Conservation (phyloP, 2,113 vertebrate genomes). For the Sylvietta virens region DNA sequence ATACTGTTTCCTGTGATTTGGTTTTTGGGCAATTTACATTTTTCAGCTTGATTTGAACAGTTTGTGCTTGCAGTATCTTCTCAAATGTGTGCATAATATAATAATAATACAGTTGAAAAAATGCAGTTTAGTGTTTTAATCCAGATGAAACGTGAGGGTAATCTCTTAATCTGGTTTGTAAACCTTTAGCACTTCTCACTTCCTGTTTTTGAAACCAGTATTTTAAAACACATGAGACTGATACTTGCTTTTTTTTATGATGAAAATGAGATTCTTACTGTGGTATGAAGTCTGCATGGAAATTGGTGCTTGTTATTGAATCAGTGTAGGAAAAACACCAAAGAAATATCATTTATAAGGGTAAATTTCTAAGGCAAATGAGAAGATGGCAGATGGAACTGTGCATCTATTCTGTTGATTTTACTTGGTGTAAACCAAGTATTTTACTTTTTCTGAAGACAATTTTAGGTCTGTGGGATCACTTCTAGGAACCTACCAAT, state of each 20-base stretch:
- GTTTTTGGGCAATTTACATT: background rate
- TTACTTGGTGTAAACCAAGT: background rate
- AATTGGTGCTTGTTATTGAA: background rate
- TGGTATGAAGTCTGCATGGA: background rate
- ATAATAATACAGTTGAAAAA: background rate
- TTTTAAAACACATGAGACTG: background rate
- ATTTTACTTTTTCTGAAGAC: background rate
- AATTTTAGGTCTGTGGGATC: background rate
- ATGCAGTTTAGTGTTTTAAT: background rate
- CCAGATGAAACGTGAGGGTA: background rate
- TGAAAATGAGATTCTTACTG: background rate
- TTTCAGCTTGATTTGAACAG: background rate
- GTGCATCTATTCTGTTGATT: background rate
- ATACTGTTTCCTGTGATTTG: background rate
- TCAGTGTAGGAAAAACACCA: background rate
- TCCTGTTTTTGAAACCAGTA: background rate
- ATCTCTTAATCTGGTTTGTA: background rate
- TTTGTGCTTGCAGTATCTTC: background rate
- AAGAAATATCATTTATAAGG: background rate
- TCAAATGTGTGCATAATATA: background rate
- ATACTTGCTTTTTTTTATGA: background rate
- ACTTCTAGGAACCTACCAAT: background rate
- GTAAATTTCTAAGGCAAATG: background rate
- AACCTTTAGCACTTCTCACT: background rate
- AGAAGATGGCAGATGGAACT: background rate